Percentiles rank a stretch among this genome's conserved stretches.
phyloP scores from a whole-genome alignment of 1,140 invertebrate species.

The Drosophila willistoni region DNA sequence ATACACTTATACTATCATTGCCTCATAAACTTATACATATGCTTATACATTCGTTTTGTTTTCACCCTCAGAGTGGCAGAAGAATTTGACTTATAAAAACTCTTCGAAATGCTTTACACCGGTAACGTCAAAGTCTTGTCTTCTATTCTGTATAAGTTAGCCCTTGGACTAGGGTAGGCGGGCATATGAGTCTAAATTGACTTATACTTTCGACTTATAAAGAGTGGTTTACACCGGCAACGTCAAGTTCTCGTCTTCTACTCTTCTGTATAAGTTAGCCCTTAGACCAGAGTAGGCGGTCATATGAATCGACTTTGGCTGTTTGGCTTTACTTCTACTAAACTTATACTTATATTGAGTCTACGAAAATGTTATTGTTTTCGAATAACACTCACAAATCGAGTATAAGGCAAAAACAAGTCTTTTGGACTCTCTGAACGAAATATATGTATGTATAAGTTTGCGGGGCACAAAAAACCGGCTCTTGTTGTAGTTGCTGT shows the following conservation, averaged over 20 bases:
- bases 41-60: not conserved
- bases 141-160: no score
- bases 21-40: no score
- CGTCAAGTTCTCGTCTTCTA: not conserved
- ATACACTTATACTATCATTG: no score
- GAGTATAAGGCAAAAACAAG: constrained; percentile 1
- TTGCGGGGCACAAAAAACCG: not conserved
- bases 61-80: not conserved
- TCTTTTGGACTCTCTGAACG: not conserved
- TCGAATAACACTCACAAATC: not conserved
- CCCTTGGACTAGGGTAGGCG: no score
- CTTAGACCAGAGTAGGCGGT: no score
- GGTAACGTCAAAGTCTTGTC: no score
- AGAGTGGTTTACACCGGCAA: not conserved
- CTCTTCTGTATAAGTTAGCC: not conserved
- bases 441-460: not conserved
- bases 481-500: not conserved
- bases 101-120: no score
- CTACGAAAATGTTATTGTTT: not conserved
- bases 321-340: not conserved
- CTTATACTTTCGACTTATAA: not conserved
- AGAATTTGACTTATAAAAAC: no score
- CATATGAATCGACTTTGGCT: not conserved
- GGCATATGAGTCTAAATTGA: no score
- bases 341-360: not conserved